Evolutionary conservation across 1,140 invertebrate genomes (phyloP).

Genomic region (Archivesica marissinica): DNA sequence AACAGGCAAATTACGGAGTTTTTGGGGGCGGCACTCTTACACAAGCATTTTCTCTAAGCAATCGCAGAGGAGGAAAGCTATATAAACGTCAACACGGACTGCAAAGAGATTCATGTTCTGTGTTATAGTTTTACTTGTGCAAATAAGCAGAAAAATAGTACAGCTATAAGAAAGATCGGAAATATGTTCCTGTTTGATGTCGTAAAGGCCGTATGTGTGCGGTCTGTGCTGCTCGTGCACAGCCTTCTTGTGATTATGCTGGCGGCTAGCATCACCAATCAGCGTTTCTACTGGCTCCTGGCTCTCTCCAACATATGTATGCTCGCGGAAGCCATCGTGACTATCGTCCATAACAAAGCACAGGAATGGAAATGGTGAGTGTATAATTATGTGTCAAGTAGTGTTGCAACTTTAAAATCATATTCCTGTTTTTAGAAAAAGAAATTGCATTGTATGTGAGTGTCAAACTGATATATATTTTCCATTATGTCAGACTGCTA

Average conservation of each 20-base stretch:
- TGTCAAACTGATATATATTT: no score
- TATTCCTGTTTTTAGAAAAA: no score
- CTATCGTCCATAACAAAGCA: constrained; percentile 72
- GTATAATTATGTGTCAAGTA: no score
- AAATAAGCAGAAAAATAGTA: not conserved
- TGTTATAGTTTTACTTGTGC: not conserved
- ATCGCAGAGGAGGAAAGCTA: not conserved
- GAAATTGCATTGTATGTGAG: no score
- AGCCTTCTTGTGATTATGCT: constrained; percentile 76
- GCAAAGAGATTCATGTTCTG: not conserved
- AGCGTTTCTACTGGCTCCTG: constrained; percentile 73
- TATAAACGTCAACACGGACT: not conserved
- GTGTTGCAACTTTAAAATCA: no score
- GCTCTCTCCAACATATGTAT: constrained; percentile 67
- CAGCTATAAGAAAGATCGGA: not conserved
- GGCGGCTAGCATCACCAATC: constrained; percentile 65
- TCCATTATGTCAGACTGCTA: no score
- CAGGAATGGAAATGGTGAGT: constrained; percentile 79
- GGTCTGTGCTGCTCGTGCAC: constrained; percentile 74
- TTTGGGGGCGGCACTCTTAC: not conserved
- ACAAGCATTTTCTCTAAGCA: not conserved
- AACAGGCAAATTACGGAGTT: not conserved
- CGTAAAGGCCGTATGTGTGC: constrained; percentile 72
- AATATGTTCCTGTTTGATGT: constrained; percentile 66
- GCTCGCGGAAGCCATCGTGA: constrained; percentile 72